Percentiles rank a stretch among this genome's conserved stretches.
Conservation (phyloP, 2,797 vertebrate genomes). For the Darevskia nairensis region DNA sequence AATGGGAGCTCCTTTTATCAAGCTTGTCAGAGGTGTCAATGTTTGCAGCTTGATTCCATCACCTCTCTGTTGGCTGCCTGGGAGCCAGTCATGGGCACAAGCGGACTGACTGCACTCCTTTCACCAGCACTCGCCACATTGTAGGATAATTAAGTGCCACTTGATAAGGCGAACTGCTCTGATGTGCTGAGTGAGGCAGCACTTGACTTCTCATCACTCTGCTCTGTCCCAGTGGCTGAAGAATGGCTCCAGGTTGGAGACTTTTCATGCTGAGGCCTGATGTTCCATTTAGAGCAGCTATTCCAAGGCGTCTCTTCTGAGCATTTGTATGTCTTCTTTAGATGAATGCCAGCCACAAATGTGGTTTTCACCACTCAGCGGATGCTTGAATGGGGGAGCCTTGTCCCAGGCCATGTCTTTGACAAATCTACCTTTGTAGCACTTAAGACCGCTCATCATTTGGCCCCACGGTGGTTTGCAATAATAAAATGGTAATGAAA, state of each 20-base stretch:
- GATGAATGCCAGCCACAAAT: background rate
- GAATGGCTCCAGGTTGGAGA: background rate
- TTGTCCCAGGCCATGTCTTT: background rate
- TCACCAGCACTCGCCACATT: fast-evolving
- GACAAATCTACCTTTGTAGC: too few species aligned
- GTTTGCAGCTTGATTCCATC: background rate
- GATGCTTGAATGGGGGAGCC: background rate
- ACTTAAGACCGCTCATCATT: too few species aligned
- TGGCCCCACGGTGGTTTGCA: too few species aligned
- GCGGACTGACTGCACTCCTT: background rate
- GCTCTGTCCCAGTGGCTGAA: background rate
- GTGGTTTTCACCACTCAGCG: background rate
- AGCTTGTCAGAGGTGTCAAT: background rate
- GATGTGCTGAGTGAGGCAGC: background rate
- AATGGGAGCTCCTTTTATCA: background rate
- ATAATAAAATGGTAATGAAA: too few species aligned
- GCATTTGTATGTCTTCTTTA: background rate
- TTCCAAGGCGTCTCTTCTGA: too few species aligned
- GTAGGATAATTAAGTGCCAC: slow-evolving; percentile 13
- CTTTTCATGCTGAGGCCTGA: too few species aligned
- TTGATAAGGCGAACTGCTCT: slow-evolving; percentile 27
- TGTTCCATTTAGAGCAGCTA: background rate
- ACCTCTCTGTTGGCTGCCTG: background rate
- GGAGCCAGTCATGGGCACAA: background rate
- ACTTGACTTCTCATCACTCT: slow-evolving; percentile 10